Evolutionary conservation across 2,888 invertebrate genomes (phyloP).

Genomic region (Dryococelus australis): DNA sequence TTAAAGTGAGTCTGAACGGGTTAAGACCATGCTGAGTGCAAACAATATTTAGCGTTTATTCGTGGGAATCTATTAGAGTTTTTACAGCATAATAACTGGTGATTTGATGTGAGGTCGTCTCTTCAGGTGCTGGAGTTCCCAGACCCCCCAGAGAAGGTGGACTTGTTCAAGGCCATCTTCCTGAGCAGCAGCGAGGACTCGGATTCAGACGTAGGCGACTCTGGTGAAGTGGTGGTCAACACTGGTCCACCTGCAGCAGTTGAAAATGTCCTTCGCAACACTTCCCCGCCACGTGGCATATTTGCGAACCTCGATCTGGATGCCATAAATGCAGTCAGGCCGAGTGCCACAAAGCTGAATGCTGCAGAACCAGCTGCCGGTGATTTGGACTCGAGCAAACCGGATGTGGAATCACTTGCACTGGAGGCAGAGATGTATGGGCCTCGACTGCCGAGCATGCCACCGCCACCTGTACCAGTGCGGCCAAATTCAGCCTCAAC

Average conservation of each 20-base stretch:
- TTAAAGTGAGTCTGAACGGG: too few species aligned
- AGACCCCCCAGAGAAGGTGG: constrained; percentile 68
- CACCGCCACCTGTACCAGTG: neutral
- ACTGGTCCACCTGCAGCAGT: neutral
- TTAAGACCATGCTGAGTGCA: too few species aligned
- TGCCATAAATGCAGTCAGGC: constrained; percentile 50
- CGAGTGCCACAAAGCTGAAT: neutral
- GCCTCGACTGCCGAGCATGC: constrained; percentile 29
- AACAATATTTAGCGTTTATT: too few species aligned
- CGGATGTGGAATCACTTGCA: neutral
- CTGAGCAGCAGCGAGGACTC: constrained; percentile 75
- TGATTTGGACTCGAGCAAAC: neutral
- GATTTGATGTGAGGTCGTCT: neutral
- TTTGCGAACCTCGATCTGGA: constrained; percentile 73
- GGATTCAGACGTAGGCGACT: constrained; percentile 60
- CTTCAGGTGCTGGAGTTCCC: constrained; percentile 40
- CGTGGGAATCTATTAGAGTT: too few species aligned
- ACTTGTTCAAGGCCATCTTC: constrained; percentile 91
- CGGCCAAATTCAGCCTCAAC: neutral
- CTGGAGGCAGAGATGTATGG: constrained; percentile 34
- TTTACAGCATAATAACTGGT: too few species aligned
- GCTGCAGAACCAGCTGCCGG: neutral
- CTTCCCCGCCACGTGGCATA: constrained; percentile 75
- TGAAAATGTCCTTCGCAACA: constrained; percentile 62
- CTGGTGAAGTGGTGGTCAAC: neutral